Evolutionary conservation across 2,113 vertebrate species (phyloP).

Genomic region (Bujurquina vittata): DNA sequence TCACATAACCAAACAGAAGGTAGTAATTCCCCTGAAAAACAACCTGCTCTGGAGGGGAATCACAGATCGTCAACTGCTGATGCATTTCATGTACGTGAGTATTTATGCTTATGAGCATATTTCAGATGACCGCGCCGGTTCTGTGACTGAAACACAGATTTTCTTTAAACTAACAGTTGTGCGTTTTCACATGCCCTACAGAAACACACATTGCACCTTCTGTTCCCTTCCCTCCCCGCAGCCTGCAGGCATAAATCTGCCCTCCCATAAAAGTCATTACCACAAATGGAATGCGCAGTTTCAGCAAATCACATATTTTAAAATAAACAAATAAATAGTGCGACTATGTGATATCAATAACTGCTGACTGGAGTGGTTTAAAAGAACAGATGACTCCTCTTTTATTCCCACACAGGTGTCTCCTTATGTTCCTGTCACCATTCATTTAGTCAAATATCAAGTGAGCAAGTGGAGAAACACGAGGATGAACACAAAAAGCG

Average conservation of each 20-base stretch:
- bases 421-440: slow-evolving; percentile 6
- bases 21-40: not conserved
- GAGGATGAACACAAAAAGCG: not conserved
- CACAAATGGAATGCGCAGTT: slow-evolving; percentile 25
- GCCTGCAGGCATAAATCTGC: not conserved
- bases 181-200: not conserved
- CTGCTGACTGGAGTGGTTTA: not conserved
- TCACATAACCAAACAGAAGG: not conserved
- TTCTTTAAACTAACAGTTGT: not conserved
- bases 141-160: too few relatives aligned
- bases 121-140: too few relatives aligned
- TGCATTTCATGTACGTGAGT: too few relatives aligned
- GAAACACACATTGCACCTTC: not conserved
- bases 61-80: not conserved
- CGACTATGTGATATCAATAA: not conserved
- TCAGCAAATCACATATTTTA: slow-evolving; percentile 10
- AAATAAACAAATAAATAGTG: not conserved
- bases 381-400: not conserved
- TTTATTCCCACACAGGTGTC: not conserved
- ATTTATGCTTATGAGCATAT: too few relatives aligned
- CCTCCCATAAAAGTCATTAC: not conserved
- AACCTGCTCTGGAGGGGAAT: not conserved
- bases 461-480: not conserved
- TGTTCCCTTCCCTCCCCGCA: slow-evolving; percentile 2
- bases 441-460: slow-evolving; percentile 14